Base-by-base conservation (phyloP, 2,113 vertebrate species). In the Bagarius yarrelli region DNA sequence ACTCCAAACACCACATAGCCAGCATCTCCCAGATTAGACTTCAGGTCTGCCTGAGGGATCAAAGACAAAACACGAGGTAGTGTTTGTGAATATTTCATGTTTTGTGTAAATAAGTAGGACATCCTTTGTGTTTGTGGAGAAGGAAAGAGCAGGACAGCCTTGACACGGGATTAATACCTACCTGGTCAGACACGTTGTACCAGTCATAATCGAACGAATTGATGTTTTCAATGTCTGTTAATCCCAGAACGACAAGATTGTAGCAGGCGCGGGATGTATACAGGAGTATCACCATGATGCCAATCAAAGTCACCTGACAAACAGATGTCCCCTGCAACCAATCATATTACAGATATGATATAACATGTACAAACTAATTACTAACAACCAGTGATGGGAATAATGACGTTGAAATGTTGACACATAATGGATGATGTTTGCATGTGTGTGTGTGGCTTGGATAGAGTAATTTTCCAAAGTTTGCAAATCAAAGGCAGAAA, bases 141-240 rank as follows among this genome's bases (percentile, higher is more conserved):
- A 72, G 13, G 50, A 53, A 1, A 19, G 69, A 71, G 15, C 40
- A 52, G 47, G 47, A 72, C 25, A 50, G 66, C 18, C 14, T 13
- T 53, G 47, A 73, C 5, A 32, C 12, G 4, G 0, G 4, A 55
- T 27, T 52, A 18, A 56, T 34, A 14, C 79, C 34, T 87, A 94
- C 97, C 97, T 98, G 97, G 90, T 99, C 97, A 23, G 97, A 99
- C 12, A 99, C 97, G 12, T 98, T 99, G 94, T 99, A 99, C 97
- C 97, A 99, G 91, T 98, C 97, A 0, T 97, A 99, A 86, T 99
- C 96, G 72, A 99, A 98, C 36, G 96, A 96, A 85, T 94, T 95
- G 1, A 98, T 94, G 27, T 87, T 94, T 87, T 93, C 95, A 61
- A 90, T 92, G 89, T 94, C 94, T 18, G 96, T 94, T 83, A 98